Conservation (phyloP, 2,888 invertebrate species). For the Hydriomena furcata region DNA sequence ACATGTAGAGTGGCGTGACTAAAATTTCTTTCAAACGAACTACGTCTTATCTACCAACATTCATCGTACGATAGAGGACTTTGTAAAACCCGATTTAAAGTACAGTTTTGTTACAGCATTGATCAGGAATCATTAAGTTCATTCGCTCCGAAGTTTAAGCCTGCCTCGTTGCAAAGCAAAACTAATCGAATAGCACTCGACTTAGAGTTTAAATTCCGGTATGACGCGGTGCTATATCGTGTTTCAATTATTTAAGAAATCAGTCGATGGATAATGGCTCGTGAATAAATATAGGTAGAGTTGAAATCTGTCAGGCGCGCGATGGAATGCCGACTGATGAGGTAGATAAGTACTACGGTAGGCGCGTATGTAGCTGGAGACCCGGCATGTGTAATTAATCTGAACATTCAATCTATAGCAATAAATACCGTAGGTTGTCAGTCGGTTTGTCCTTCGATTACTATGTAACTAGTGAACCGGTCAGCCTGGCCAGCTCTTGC, state of each 20-base stretch:
- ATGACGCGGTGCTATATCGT: slow-evolving; percentile 54
- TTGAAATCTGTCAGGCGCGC: slow-evolving; percentile 49
- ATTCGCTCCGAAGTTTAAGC: slow-evolving; percentile 54
- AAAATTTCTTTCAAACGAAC: slow-evolving; percentile 57
- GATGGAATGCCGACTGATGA: slow-evolving; percentile 68
- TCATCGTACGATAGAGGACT: slow-evolving; percentile 55
- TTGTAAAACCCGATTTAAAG: slow-evolving; percentile 52
- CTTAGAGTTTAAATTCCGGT: slow-evolving; percentile 60
- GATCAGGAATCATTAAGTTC: slow-evolving; percentile 62
- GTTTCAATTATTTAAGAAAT: slow-evolving; percentile 66
- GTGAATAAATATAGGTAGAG: slow-evolving; percentile 54
- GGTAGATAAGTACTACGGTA: slow-evolving; percentile 58
- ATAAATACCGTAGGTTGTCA: slow-evolving; percentile 68
- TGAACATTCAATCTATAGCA: slow-evolving; percentile 71
- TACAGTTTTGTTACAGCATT: slow-evolving; percentile 51
- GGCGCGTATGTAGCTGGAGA: slow-evolving; percentile 50
- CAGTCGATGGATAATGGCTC: slow-evolving; percentile 59
- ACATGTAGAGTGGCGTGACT: slow-evolving; percentile 72
- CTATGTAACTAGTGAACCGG: slow-evolving; percentile 62
- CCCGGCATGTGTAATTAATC: slow-evolving; percentile 70
- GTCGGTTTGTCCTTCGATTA: slow-evolving; percentile 70
- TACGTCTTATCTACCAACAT: slow-evolving; percentile 54
- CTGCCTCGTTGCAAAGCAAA: slow-evolving; percentile 48
- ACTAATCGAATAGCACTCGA: slow-evolving; percentile 48
- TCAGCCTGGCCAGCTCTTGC: slow-evolving; percentile 50